phyloP scores from a whole-genome alignment of 2,888 invertebrate species.

The Ochropleura leucogaster region DNA sequence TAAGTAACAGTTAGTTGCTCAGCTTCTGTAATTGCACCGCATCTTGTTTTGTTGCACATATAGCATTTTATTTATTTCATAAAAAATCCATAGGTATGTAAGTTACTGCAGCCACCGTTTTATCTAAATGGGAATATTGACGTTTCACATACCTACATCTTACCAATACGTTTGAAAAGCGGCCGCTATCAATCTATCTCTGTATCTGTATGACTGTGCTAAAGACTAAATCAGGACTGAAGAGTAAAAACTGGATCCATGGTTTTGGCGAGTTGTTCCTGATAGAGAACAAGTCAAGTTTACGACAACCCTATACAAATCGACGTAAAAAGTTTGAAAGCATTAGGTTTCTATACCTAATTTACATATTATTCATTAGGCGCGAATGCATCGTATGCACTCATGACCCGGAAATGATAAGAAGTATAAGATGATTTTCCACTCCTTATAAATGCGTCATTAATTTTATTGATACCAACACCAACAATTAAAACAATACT shows the following conservation, averaged over 20 bases:
- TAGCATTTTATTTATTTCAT: too few relatives aligned
- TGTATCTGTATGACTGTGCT: too few relatives aligned
- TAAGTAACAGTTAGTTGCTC: too few relatives aligned
- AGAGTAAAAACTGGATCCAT: too few relatives aligned
- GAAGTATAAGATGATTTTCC: conserved; percentile 24
- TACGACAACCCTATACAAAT: background rate
- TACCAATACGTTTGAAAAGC: background rate
- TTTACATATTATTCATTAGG: background rate
- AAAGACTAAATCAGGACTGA: background rate
- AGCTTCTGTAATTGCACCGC: too few relatives aligned
- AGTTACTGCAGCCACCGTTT: too few relatives aligned
- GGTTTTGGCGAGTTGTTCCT: background rate
- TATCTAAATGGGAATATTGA: background rate
- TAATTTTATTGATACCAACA: background rate
- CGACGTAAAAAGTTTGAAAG: background rate
- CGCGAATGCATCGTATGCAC: background rate
- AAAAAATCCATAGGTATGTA: too few relatives aligned
- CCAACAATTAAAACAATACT: background rate
- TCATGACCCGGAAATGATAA: conserved; percentile 1
- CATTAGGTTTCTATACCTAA: background rate
- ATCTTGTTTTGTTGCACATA: too few relatives aligned
- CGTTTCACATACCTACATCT: background rate
- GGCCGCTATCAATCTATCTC: background rate
- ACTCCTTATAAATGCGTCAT: background rate
- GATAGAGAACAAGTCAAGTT: background rate